phyloP scores from a whole-genome alignment of 1,140 invertebrate species.

The Nymphalis io region DNA sequence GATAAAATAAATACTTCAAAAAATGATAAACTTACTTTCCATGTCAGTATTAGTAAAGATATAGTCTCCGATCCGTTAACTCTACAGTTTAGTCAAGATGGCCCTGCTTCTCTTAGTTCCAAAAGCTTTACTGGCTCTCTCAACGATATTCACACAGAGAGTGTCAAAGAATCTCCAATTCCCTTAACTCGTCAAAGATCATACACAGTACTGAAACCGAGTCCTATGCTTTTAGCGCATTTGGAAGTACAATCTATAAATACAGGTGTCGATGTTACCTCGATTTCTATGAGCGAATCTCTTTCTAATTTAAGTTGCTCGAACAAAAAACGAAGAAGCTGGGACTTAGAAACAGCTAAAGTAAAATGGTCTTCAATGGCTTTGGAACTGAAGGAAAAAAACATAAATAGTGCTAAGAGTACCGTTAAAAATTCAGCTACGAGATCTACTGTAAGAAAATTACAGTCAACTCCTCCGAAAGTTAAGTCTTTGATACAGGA shows the following conservation, averaged over 20 bases:
- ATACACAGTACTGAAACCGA: slow-evolving; percentile 83
- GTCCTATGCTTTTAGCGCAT: slow-evolving; percentile 83
- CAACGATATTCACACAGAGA: slow-evolving; percentile 68
- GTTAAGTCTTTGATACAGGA: slow-evolving; percentile 50
- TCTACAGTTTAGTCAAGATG: slow-evolving; percentile 52
- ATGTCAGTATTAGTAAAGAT: slow-evolving; percentile 50
- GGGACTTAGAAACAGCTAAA: slow-evolving; percentile 78
- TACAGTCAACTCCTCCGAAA: slow-evolving; percentile 36
- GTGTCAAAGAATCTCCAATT: slow-evolving; percentile 47
- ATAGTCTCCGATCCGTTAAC: slow-evolving; percentile 44
- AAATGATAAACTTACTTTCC: slow-evolving; percentile 47
- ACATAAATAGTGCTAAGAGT: slow-evolving; percentile 41
- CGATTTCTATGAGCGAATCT: slow-evolving; percentile 76
- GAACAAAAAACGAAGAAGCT: slow-evolving; percentile 76
- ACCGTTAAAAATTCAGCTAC: slow-evolving; percentile 12
- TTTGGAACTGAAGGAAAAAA: slow-evolving; percentile 63
- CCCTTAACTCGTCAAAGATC: slow-evolving; percentile 83
- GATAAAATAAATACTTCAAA: slow-evolving; percentile 27
- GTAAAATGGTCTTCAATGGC: slow-evolving; percentile 71
- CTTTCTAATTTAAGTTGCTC: slow-evolving; percentile 56
- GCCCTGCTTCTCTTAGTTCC: slow-evolving; percentile 61
- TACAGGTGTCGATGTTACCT: slow-evolving; percentile 75
- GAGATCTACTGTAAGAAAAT: slow-evolving; percentile 42
- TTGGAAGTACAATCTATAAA: slow-evolving; percentile 78
- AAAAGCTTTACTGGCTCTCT: slow-evolving; percentile 78